Conservation (phyloP, 2,113 vertebrate species). For the Cromileptes altivelis region DNA sequence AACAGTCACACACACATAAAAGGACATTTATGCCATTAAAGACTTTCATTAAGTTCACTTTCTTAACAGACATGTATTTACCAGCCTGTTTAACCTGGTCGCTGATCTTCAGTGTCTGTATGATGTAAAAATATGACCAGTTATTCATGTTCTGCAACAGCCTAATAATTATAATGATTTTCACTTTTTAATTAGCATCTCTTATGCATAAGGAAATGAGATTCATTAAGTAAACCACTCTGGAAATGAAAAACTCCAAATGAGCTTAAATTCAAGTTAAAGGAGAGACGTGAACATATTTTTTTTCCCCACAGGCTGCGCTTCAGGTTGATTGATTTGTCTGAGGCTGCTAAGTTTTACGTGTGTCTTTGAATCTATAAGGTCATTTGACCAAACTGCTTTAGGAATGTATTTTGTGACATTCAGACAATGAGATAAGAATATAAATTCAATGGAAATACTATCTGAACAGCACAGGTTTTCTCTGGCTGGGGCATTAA, state of each 20-base stretch:
- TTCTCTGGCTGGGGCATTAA: not conserved
- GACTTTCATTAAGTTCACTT: not conserved
- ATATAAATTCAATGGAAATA: not conserved
- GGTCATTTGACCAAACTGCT: not conserved
- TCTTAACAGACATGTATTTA: not conserved
- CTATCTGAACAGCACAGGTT: not conserved
- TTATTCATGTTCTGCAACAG: not conserved
- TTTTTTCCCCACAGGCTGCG: not conserved
- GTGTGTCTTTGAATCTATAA: not conserved
- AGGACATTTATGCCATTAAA: too few relatives aligned
- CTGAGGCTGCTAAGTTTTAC: not conserved
- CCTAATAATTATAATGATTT: not conserved
- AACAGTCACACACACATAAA: too few relatives aligned
- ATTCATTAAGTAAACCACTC: slow-evolving; percentile 1
- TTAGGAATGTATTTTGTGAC: too few relatives aligned
- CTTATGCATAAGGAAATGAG: not conserved
- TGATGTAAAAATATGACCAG: not conserved
- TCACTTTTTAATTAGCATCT: not conserved
- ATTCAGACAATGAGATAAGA: not conserved
- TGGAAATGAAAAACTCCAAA: slow-evolving; percentile 3
- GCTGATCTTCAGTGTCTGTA: not conserved
- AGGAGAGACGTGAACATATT: not conserved
- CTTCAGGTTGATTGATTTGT: slow-evolving; percentile 7
- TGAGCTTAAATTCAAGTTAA: not conserved
- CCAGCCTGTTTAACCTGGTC: not conserved